These are phyloP conservation scores for Thalassophryne amazonica DNA, from an alignment of 2,797 vertebrate species.

Conservation along the genomic window DNA sequence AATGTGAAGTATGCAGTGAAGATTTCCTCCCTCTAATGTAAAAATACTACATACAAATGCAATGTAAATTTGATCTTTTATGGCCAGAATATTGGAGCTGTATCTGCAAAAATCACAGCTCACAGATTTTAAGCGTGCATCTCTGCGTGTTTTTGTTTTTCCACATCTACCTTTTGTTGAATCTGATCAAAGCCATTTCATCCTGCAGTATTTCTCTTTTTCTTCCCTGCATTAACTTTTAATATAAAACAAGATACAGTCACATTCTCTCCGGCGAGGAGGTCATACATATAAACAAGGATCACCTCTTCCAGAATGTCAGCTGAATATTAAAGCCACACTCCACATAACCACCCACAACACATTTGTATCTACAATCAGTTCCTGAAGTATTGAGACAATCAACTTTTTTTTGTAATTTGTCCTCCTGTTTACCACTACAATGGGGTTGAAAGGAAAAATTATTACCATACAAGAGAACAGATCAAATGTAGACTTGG, in stretches of 20 bases:
- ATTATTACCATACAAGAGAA: too few species aligned
- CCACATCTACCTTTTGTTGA: constrained; percentile 20
- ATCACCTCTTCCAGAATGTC: constrained; percentile 6
- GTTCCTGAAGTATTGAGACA: too few species aligned
- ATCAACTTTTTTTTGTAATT: too few species aligned
- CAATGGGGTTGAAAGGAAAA: too few species aligned
- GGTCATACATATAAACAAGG: constrained; percentile 21
- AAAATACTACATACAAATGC: not conserved
- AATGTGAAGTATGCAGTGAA: constrained; percentile 41
- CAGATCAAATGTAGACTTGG: too few species aligned
- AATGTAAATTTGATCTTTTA: constrained; percentile 25
- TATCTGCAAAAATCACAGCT: constrained; percentile 16
- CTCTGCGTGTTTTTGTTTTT: constrained; percentile 22
- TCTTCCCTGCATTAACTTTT: constrained; percentile 16
- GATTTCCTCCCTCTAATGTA: constrained; percentile 11
- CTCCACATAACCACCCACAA: constrained; percentile 11
- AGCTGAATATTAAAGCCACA: constrained; percentile 35
- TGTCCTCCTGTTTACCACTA: too few species aligned
- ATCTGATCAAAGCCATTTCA: constrained; percentile 40
- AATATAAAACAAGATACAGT: constrained; percentile 24
- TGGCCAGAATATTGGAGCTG: constrained; percentile 26
- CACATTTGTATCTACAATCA: constrained; percentile 16
- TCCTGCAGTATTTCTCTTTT: not conserved
- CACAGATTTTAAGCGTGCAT: constrained; percentile 21
- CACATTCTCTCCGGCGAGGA: constrained; percentile 12